Percentiles rank a stretch among this genome's conserved stretches.
phyloP scores from a whole-genome alignment of 2,113 vertebrate genomes.

The Pungitius pungitius region DNA sequence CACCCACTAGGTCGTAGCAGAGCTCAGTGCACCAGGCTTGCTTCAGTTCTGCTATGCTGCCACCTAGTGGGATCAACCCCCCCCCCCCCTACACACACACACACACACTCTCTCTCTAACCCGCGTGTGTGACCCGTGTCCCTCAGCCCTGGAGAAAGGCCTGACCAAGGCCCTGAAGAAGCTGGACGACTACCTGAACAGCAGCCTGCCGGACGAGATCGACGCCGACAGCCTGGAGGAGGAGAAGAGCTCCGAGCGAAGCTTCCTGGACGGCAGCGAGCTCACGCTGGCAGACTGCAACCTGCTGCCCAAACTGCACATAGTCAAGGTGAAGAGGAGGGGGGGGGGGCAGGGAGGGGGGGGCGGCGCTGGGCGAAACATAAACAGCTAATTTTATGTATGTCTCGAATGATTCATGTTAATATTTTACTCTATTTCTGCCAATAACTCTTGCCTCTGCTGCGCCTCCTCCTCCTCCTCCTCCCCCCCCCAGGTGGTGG shows the following conservation, averaged over 20 bases:
- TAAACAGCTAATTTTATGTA: no score
- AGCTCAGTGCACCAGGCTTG: constrained; percentile 30
- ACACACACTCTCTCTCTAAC: no score
- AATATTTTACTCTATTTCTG: not conserved
- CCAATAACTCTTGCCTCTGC: not conserved
- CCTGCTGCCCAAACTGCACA: constrained; percentile 96
- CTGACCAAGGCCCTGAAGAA: constrained; percentile 90
- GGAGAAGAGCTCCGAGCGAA: constrained; percentile 86
- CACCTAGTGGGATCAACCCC: constrained; percentile 46
- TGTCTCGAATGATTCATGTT: no score
- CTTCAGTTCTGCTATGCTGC: constrained; percentile 44
- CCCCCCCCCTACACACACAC: not conserved
- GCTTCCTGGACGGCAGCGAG: constrained; percentile 93
- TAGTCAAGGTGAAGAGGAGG: constrained; percentile 89
- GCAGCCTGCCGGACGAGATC: constrained; percentile 90
- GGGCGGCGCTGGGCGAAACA: no score
- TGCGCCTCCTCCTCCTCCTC: no score
- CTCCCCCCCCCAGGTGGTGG: constrained; percentile 89
- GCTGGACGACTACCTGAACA: constrained; percentile 91
- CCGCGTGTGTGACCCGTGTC: constrained; percentile 15
- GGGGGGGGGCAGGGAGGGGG: no score
- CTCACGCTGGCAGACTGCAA: constrained; percentile 97
- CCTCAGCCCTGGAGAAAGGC: constrained; percentile 87
- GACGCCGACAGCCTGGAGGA: constrained; percentile 86
- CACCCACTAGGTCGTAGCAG: constrained; percentile 71